phyloP scores from a whole-genome alignment of 2,888 invertebrate genomes.

The Drosophila borealis region DNA sequence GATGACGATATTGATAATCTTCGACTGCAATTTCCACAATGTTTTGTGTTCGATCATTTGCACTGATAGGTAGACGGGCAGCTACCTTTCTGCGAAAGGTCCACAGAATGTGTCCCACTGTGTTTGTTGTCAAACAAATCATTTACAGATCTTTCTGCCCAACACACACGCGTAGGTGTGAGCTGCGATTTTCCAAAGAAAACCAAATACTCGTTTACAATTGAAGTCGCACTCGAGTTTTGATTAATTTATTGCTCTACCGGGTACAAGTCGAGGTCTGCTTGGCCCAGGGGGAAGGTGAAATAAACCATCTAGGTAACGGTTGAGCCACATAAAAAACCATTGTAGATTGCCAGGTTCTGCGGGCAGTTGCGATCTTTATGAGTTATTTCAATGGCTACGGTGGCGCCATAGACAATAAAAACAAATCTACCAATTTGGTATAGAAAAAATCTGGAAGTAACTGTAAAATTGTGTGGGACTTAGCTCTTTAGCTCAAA shows the following conservation, averaged over 20 bases:
- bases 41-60: conserved; percentile 60
- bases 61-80: conserved; percentile 48
- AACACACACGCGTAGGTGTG: conserved; percentile 62
- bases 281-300: conserved; percentile 10
- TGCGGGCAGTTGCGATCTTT: conserved; percentile 58
- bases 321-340: conserved; percentile 52
- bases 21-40: conserved; percentile 55
- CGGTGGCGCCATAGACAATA: conserved; percentile 50
- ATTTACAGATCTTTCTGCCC: conserved; percentile 65
- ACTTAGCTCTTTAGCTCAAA: conserved; percentile 5
- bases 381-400: conserved; percentile 48
- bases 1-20: conserved; percentile 51
- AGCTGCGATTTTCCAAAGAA: conserved; percentile 69
- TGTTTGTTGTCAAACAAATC: conserved; percentile 77
- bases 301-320: conserved; percentile 49
- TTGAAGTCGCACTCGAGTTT: conserved; percentile 53
- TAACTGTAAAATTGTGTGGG: conserved; percentile 26
- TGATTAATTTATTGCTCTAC: conserved; percentile 73
- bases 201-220: conserved; percentile 43
- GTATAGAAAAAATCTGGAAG: conserved; percentile 10
- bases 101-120: conserved; percentile 56
- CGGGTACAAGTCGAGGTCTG: conserved; percentile 15
- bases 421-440: conserved; percentile 13
- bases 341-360: conserved; percentile 41
- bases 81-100: conserved; percentile 63